Evolutionary conservation across 92 coral and sea anemone genomes (phyloP).

Genomic region (Palythoa caribaeorum): DNA sequence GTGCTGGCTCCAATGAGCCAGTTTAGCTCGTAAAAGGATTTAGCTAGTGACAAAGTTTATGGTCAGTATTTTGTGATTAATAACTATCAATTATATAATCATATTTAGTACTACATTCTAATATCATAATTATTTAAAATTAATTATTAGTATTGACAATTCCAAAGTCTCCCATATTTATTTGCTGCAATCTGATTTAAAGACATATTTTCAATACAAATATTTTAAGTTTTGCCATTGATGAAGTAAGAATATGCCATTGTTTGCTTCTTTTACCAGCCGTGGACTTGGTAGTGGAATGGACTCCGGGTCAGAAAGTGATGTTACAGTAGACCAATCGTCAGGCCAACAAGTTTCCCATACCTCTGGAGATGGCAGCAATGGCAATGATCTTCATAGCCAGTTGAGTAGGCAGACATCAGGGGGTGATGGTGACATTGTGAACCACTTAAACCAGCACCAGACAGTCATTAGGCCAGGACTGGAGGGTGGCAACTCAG

Average conservation of each 20-base stretch:
- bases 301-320: conserved; percentile 83
- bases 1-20: too few relatives aligned
- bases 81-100: too few relatives aligned
- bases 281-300: conserved; percentile 93
- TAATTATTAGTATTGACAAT: too few relatives aligned
- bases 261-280: conserved; percentile 48
- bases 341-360: conserved; percentile 51
- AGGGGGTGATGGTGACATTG: conserved; percentile 69
- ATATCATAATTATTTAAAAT: too few relatives aligned
- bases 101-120: too few relatives aligned
- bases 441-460: conserved; percentile 21
- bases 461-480: conserved; percentile 76
- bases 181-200: too few relatives aligned
- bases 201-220: too few relatives aligned
- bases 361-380: conserved; percentile 76
- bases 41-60: too few relatives aligned
- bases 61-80: too few relatives aligned
- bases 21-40: too few relatives aligned
- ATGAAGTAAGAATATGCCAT: background rate
- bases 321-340: conserved; percentile 49
- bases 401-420: conserved; percentile 24
- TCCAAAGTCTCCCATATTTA: too few relatives aligned
- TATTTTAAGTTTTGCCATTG: too few relatives aligned
- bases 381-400: conserved; percentile 51
- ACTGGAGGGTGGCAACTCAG: conserved; percentile 92